Evolutionary conservation across 1,140 invertebrate species (phyloP), one percentile per base, ranked within the genome.

Genomic region (Tetragonula clypearis): DNA sequence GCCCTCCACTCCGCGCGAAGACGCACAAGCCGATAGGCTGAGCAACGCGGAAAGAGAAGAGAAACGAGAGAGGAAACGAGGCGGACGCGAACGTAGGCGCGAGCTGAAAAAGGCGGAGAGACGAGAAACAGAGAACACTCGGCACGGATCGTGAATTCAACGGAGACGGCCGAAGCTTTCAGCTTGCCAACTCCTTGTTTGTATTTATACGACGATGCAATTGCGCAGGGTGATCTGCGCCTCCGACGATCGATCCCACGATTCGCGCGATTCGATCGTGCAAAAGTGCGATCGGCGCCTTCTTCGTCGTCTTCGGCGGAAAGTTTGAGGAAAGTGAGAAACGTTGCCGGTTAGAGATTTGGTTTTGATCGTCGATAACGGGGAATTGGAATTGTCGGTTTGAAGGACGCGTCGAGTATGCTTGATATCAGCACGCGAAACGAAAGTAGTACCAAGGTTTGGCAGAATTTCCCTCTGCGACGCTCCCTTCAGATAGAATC

Each of bases 71-170:
- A 69, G 69, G 65, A 68, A 84, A 85, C 58, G 78, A 49, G 74
- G 56, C 65, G 66, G 82, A 87, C 88, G 88, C 69, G 83, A 90
- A 87, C 89, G 88, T 90, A 84, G 86, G 86, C 89, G 75, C 89
- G 75, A 65, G 49, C 15, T n/a, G 77, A 30, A 30, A 30, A 89
- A 85, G 88, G 80, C 77, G 88, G 85, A 86, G 81, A 49, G 41
- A 49, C 41, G 85, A 87, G 88, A 85, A 82, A 21, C 35, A 6
- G 30, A 11, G 30, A 30, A 30, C 30, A 30, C 30, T 89, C 87
- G 87, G 75, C 17, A 41, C 19, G 49, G 15, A 11, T 82, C 79
- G 85, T 74, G 72, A 21, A 62, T 68, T 55, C 26, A 26, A 62
- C 78, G 88, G 71, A 87, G 84, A 87, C 69, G 68, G 55, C 85